Conservation (phyloP, 2,113 vertebrate species). For the Xyrauchen texanus region DNA sequence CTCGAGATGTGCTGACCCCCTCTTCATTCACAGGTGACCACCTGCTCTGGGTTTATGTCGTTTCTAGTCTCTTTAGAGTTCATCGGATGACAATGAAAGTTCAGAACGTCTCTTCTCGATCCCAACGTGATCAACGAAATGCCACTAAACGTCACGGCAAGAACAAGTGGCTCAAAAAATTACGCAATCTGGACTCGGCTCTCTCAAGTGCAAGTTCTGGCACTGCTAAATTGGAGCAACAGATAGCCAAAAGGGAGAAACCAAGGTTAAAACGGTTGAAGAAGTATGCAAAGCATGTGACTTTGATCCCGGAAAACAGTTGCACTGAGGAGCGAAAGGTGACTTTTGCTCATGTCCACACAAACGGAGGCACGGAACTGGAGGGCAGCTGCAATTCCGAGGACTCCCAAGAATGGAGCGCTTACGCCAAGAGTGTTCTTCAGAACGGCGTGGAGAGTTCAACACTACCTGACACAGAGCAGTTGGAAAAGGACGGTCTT, state of each 20-base stretch:
- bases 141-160: constrained; percentile 44
- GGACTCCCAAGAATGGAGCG: constrained; percentile 65
- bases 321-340: constrained; percentile 13
- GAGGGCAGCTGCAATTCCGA: constrained; percentile 55
- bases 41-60: constrained; percentile 26
- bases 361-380: constrained; percentile 64
- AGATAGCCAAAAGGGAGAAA: constrained; percentile 62
- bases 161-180: constrained; percentile 67
- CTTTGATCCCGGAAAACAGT: constrained; percentile 1
- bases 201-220: constrained; percentile 49
- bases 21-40: constrained; percentile 36
- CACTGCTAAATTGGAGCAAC: constrained; percentile 60
- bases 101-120: constrained; percentile 54
- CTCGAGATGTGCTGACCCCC: neutral
- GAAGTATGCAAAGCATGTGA: constrained; percentile 60
- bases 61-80: neutral
- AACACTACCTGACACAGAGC: neutral
- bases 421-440: constrained; percentile 58
- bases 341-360: constrained; percentile 15
- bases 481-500: constrained; percentile 60
- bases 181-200: constrained; percentile 34
- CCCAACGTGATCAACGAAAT: constrained; percentile 43
- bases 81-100: constrained; percentile 71
- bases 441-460: constrained; percentile 14
- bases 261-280: constrained; percentile 69